Base-by-base conservation (phyloP, 2,888 invertebrate genomes). In the Aquatica leii region DNA sequence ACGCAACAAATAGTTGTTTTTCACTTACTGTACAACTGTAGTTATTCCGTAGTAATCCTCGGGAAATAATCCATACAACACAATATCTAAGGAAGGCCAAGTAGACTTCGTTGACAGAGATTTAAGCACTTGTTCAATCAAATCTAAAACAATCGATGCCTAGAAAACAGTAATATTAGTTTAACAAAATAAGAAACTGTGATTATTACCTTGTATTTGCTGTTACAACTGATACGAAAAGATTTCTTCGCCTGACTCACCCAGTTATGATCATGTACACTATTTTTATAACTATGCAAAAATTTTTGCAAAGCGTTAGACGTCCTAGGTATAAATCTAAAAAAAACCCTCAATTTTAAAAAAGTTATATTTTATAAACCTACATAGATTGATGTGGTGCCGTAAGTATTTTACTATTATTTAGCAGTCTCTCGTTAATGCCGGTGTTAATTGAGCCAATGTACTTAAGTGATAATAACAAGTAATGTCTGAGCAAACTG, bases 191-290 rank as follows among this genome's bases (percentile, higher is more conserved):
- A n/a, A n/a, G n/a, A n/a, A n/a, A 31, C 11, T 34, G 11, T 35
- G 4, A 31, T 51, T 43, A 34, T 49, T 59, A 70, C 70, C 56
- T 67, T 71, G 20, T 63, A 59, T 37, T 58, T 56, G 37, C 59
- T 54, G 5, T 54, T 54, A 37, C 65, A 67, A 34, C 40, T 53
- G 55, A 24, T 63, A 60, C 63, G 70, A 48, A 70, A 73, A 15
- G 62, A 55, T 12, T 66, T 50, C 31, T 69, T 57, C 8, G 67
- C 70, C 48, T 70, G 69, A 6, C 56, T 2, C 41, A 69, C 51
- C 73, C 73, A 73, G 51, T 53, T 67, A 11, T 64, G 49, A 54
- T 71, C 71, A 46, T 71, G 71, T 21, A 68, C 46, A 52, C 58
- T 57, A 52, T 43, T 54, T 56, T 61, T 65, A 11, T 63, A 48